phyloP scores from a whole-genome alignment of 2,888 invertebrate genomes.

The Melanargia galathea region DNA sequence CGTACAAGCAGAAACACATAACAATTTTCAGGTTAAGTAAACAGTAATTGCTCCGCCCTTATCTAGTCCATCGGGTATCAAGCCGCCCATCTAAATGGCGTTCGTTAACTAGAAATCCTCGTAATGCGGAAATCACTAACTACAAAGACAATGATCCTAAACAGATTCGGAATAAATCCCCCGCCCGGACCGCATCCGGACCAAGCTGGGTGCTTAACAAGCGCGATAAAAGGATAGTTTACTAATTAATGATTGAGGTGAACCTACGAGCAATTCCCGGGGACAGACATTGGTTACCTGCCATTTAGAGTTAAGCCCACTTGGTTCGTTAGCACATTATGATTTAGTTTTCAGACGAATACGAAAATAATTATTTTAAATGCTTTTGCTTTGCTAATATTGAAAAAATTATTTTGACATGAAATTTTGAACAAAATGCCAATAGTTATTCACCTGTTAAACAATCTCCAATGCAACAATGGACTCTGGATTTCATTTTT shows the following conservation, averaged over 20 bases:
- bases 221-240: conserved; percentile 40
- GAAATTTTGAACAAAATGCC: no score
- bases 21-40: conserved; percentile 36
- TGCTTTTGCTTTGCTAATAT: no score
- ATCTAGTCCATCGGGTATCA: conserved; percentile 35
- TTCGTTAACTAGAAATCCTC: conserved; percentile 41
- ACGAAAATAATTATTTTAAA: no score
- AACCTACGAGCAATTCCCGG: conserved; percentile 28
- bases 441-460: no score
- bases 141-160: conserved; percentile 42
- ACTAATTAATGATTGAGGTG: conserved; percentile 38
- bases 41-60: conserved; percentile 36
- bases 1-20: conserved; percentile 6
- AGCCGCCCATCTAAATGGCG: conserved; percentile 37
- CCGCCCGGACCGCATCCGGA: conserved; percentile 33
- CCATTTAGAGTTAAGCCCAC: conserved; percentile 3
- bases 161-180: conserved; percentile 41
- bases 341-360: not conserved
- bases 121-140: conserved; percentile 39
- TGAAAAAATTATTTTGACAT: no score
- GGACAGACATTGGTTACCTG: conserved; percentile 20
- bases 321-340: not conserved
- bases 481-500: no score
- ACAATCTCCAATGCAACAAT: no score
- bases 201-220: conserved; percentile 38